Conservation (phyloP, 23 tunicate species). For the Botrylloides violaceus region DNA sequence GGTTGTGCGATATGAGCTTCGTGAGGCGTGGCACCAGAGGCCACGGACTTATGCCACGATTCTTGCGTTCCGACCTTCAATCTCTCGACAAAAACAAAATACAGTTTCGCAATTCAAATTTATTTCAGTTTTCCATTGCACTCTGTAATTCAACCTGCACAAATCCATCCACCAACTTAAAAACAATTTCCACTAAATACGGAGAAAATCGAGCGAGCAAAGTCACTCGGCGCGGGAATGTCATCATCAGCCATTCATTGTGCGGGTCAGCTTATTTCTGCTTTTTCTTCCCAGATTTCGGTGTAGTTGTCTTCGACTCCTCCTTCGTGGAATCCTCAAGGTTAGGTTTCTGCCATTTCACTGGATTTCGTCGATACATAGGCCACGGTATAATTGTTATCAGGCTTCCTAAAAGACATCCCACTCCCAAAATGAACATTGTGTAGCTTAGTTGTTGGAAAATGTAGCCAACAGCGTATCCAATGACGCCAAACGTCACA, state of each 20-base stretch:
- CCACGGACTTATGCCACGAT: no score
- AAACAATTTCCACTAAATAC: no score
- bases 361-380: slow-evolving; percentile 34
- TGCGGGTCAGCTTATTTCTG: background rate
- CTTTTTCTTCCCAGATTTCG: slow-evolving; percentile 14
- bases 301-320: background rate
- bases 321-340: background rate
- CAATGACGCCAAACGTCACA: slow-evolving; percentile 33
- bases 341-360: slow-evolving; percentile 51
- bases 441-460: slow-evolving; percentile 41
- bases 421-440: slow-evolving; percentile 34
- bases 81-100: no score
- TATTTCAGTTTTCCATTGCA: no score
- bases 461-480: slow-evolving; percentile 42
- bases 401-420: slow-evolving; percentile 42
- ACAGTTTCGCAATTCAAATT: no score
- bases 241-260: background rate
- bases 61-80: no score
- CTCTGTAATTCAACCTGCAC: no score
- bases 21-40: no score
- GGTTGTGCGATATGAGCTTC: no score
- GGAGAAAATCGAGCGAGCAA: no score
- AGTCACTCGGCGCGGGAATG: background rate
- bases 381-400: slow-evolving; percentile 66
- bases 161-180: no score